phyloP scores from a whole-genome alignment of 2,797 vertebrate species.

The Eurystomus glaucurus region DNA sequence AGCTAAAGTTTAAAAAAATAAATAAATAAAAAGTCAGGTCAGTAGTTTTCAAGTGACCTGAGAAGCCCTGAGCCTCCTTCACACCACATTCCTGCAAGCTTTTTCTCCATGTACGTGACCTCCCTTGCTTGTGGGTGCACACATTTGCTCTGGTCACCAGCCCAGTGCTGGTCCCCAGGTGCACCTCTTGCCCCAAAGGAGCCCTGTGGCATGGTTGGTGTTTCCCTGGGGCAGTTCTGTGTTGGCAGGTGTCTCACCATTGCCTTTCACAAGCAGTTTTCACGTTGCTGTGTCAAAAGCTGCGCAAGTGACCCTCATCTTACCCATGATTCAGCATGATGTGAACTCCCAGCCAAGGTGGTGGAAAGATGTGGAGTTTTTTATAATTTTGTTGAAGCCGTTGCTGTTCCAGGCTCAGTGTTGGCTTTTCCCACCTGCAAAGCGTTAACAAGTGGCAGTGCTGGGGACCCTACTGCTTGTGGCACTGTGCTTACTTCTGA shows the following conservation, averaged over 20 bases:
- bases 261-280: neutral
- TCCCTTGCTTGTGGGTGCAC: fast-evolving
- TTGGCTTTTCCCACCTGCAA: fast-evolving
- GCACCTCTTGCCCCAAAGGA: fast-evolving
- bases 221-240: neutral
- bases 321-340: neutral
- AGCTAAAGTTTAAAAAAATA: neutral
- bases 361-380: neutral
- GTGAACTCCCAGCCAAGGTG: neutral
- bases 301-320: neutral
- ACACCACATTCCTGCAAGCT: neutral
- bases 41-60: neutral
- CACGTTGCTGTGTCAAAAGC: fast-evolving
- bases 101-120: fast-evolving
- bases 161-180: fast-evolving
- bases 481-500: neutral
- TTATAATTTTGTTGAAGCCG: neutral
- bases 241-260: neutral
- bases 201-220: fast-evolving
- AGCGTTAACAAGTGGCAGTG: fast-evolving
- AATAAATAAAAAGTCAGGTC: neutral
- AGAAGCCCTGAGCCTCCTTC: neutral
- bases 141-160: fast-evolving
- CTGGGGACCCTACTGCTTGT: neutral
- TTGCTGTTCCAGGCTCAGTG: fast-evolving